These are phyloP conservation scores for Dinomys branickii DNA, from an alignment of 2,113 vertebrate species.

Conservation along the genomic window DNA sequence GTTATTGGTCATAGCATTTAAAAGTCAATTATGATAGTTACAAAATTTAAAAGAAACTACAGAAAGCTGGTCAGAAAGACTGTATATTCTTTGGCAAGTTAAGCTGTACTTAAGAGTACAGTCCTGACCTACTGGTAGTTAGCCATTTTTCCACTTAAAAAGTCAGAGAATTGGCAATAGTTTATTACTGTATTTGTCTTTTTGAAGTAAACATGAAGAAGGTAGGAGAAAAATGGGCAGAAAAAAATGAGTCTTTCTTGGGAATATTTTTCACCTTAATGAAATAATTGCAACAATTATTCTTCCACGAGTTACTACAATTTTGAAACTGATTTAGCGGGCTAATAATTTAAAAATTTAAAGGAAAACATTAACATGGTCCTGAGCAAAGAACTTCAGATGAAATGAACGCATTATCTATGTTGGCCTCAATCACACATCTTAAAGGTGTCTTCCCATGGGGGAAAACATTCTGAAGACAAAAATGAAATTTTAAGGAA, in stretches of 20 bases:
- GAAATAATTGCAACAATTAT: constrained; percentile 40
- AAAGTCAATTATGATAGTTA: constrained; percentile 27
- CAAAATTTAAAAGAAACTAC: neutral
- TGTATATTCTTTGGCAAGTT: constrained; percentile 25
- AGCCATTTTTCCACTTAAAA: constrained; percentile 53
- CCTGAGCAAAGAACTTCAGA: constrained; percentile 28
- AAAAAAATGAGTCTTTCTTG: neutral
- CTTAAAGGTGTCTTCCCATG: constrained; percentile 35
- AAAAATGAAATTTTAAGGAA: constrained; percentile 60
- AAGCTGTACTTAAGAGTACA: constrained; percentile 62
- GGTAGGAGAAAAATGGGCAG: neutral
- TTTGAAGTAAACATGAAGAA: constrained; percentile 35
- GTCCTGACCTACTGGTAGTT: constrained; percentile 24
- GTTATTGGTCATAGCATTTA: constrained; percentile 32
- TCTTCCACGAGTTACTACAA: neutral
- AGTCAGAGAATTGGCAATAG: neutral
- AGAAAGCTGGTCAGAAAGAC: constrained; percentile 41
- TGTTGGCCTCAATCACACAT: constrained; percentile 7
- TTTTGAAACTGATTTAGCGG: constrained; percentile 34
- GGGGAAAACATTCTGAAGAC: neutral
- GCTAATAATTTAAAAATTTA: constrained; percentile 57
- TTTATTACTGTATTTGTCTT: constrained; percentile 25
- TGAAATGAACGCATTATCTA: constrained; percentile 40
- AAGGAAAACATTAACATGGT: constrained; percentile 6
- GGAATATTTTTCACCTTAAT: constrained; percentile 46